Base-by-base conservation (phyloP, 2,113 vertebrate genomes). In the Calonectris borealis region DNA sequence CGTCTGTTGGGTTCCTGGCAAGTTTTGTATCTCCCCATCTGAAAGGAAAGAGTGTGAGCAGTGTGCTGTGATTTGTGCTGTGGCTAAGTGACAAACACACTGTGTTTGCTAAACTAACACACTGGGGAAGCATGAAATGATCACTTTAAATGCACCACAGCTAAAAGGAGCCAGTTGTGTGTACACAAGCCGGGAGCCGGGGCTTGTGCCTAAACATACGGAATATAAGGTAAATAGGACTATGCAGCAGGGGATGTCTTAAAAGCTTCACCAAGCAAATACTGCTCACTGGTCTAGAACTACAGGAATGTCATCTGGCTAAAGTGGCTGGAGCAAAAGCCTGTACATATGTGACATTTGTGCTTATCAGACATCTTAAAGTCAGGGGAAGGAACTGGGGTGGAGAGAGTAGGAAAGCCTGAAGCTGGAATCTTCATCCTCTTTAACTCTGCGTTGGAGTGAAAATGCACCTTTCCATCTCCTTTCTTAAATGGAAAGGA, bases 61-160 rank as follows among this genome's bases (percentile, higher is more conserved):
- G 65, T 48, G 83, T 72, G 52, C 71, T 78, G 83, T 38, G 90
- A 88, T 68, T 76, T 80, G 75, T 62, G 60, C 61, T 87, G 76
- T 58, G 86, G 60, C n/a, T 51, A 24, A 77, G 95, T 66, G 86
- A 87, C 88, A 90, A 88, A 65, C 69, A 75, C 18, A 2, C 70
- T 6, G 51, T 78, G 83, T 97, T 94, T 94, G 83, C 94, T 92
- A 13, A 94, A 65, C 88, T 52, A 60, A 84, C 86, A 78, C 34
- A 18, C 57, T 46, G 81, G 78, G 77, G 88, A 82, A 82, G 49
- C 69, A 32, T 52, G 57, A 88, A 91, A 73, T 19, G 66, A 72
- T 84, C 42, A 10, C 66, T 94, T 77, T 49, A 26, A 83, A 79
- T 79, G 68, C 66, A 58, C 17, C 86, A 18, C 0, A 5, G 86